Evolutionary conservation across 2,888 invertebrate genomes (phyloP).

Genomic region (Rhaphigaster nebulosa): DNA sequence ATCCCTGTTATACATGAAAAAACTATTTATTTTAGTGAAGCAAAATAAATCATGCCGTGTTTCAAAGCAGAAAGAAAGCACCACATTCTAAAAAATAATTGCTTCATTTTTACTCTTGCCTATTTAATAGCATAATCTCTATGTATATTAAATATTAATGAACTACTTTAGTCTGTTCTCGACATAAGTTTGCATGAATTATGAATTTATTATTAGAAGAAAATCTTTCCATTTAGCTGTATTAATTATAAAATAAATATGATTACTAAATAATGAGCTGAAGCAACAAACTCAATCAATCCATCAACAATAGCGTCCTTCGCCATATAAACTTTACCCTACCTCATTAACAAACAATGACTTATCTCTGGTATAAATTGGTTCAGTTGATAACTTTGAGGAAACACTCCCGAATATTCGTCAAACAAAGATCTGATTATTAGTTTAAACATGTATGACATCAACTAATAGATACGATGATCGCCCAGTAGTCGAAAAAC

Average conservation of each 20-base stretch:
- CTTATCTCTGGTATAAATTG: neutral
- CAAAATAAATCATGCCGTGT: too few relatives aligned
- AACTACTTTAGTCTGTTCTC: neutral
- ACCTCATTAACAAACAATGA: neutral
- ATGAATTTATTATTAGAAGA: neutral
- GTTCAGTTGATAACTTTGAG: neutral
- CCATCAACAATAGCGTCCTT: neutral
- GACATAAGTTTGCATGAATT: neutral
- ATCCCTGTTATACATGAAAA: too few relatives aligned
- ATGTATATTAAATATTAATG: neutral
- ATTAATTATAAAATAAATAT: slow-evolving; percentile 17
- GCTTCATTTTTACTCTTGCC: neutral
- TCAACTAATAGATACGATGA: too few relatives aligned
- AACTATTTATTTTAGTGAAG: too few relatives aligned
- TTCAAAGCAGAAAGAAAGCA: too few relatives aligned
- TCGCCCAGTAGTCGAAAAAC: too few relatives aligned
- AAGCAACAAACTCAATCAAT: neutral
- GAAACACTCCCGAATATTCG: neutral
- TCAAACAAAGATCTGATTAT: neutral
- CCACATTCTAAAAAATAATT: neutral
- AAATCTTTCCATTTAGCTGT: neutral
- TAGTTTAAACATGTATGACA: neutral
- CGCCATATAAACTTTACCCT: neutral
- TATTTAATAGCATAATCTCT: neutral
- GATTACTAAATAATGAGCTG: neutral